Conservation (phyloP, 2,888 invertebrate genomes). For the Parascotia fuliginaria region DNA sequence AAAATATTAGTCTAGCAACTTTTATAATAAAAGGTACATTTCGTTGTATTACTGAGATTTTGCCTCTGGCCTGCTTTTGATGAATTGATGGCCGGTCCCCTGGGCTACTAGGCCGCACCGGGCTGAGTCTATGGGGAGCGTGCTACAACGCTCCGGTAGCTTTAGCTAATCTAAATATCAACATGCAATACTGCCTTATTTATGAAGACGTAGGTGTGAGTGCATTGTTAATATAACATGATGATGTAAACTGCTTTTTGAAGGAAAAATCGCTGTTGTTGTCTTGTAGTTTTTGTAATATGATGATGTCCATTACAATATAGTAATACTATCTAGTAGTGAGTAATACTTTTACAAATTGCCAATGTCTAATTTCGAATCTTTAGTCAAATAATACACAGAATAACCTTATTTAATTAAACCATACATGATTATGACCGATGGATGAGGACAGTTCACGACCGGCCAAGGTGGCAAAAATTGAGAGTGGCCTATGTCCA, state of each 20-base stretch:
- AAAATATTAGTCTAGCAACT: slow-evolving; percentile 26
- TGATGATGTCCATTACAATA: too few relatives aligned
- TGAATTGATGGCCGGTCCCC: slow-evolving; percentile 63
- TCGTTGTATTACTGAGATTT: slow-evolving; percentile 46
- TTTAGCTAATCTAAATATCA: slow-evolving; percentile 35
- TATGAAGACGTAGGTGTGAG: slow-evolving; percentile 3
- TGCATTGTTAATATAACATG: not conserved
- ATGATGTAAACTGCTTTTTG: not conserved
- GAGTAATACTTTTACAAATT: too few relatives aligned
- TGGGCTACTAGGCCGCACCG: slow-evolving; percentile 50
- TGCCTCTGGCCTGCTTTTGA: slow-evolving; percentile 59
- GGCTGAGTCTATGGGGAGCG: slow-evolving; percentile 40
- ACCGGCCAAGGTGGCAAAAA: too few relatives aligned
- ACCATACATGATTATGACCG: too few relatives aligned
- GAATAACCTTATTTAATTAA: too few relatives aligned
- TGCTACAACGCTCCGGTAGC: slow-evolving; percentile 20
- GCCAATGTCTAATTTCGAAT: too few relatives aligned
- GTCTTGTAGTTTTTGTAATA: too few relatives aligned
- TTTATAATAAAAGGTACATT: slow-evolving; percentile 24
- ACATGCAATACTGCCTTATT: slow-evolving; percentile 20
- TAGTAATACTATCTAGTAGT: too few relatives aligned
- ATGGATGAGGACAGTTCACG: too few relatives aligned
- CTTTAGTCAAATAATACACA: too few relatives aligned
- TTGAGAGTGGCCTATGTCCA: too few relatives aligned
- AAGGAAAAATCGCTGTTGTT: too few relatives aligned